Evolutionary conservation across 1,140 invertebrate genomes (phyloP), one percentile per base, ranked within the genome.

Genomic region (Caenorhabditis brenneri): DNA sequence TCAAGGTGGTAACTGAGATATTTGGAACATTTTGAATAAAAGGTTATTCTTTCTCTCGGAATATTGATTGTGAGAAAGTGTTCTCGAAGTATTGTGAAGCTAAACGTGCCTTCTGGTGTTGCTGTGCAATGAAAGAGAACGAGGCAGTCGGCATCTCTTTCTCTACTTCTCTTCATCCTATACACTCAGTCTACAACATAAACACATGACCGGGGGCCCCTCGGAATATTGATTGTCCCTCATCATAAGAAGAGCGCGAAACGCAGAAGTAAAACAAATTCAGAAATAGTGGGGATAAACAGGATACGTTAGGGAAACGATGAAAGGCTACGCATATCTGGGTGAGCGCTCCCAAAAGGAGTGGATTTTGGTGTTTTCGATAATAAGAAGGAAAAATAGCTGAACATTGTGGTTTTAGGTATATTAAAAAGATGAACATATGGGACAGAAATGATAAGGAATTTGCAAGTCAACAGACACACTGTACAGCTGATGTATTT

Each of bases 1-100:
- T 65, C 58, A 65, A 33, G 29, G 58, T 65, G 58, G 58, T 65
- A 65, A 33, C 58, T 65, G 31, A 36, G n/a, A n/a, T n/a, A n/a
- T n/a, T n/a, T n/a, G n/a, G n/a, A n/a, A n/a, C n/a, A n/a, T n/a
- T n/a, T n/a, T n/a, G n/a, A n/a, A n/a, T n/a, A n/a, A n/a, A n/a
- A 29, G 27, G 49, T 51, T n/a, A 19, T 19, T n/a, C 39, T 6
- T 6, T 12, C 39, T 42, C 5, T 42, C 5, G 6, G 48, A n/a
- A 19, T n/a, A n/a, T 51, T n/a, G 15, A 51, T 16, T 16, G 29
- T 29, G 27, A 16, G 53, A 29, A 58, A 29, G 29, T 16, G 27
- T 65, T 36, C 58, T 65, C 19, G 22, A 27, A 55, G 10, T 10
- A 10, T 10, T 55, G 7, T 55, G 24, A 24, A 55, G 53, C 53